phyloP scores from a whole-genome alignment of 2,888 invertebrate species.

The Andricus quercusramuli region DNA sequence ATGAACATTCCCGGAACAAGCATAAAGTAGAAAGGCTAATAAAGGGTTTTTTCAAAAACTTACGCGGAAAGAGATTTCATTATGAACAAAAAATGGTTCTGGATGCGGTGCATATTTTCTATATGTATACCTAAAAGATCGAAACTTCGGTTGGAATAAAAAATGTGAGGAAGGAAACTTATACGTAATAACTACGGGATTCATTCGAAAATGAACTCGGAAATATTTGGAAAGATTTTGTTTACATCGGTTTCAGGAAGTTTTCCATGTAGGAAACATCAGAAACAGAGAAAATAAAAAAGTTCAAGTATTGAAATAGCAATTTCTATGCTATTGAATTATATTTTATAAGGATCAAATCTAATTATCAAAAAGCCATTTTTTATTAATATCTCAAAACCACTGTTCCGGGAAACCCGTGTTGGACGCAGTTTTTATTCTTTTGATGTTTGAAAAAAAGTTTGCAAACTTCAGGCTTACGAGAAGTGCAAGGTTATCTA shows the following conservation, averaged over 20 bases:
- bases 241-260: background rate
- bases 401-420: too few relatives aligned
- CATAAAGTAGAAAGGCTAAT: slow-evolving; percentile 16
- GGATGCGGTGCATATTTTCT: background rate
- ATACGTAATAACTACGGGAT: background rate
- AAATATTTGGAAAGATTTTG: background rate
- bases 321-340: too few relatives aligned
- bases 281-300: background rate
- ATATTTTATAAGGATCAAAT: too few relatives aligned
- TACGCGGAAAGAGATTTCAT: slow-evolving; percentile 36
- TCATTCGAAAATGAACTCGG: too few relatives aligned
- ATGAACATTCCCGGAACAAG: slow-evolving; percentile 32
- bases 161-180: background rate
- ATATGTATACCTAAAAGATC: background rate
- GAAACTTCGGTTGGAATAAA: background rate
- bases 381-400: too few relatives aligned
- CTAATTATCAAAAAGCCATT: too few relatives aligned
- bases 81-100: background rate
- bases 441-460: too few relatives aligned
- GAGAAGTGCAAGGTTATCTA: too few relatives aligned
- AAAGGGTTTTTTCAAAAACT: slow-evolving; percentile 8
- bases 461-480: too few relatives aligned
- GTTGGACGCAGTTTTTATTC: too few relatives aligned
- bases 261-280: background rate
- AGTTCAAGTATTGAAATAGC: background rate